These are phyloP conservation scores for Anthopleura xanthogrammica DNA, from an alignment of 92 coral and sea anemone genomes.

Conservation along the genomic window DNA sequence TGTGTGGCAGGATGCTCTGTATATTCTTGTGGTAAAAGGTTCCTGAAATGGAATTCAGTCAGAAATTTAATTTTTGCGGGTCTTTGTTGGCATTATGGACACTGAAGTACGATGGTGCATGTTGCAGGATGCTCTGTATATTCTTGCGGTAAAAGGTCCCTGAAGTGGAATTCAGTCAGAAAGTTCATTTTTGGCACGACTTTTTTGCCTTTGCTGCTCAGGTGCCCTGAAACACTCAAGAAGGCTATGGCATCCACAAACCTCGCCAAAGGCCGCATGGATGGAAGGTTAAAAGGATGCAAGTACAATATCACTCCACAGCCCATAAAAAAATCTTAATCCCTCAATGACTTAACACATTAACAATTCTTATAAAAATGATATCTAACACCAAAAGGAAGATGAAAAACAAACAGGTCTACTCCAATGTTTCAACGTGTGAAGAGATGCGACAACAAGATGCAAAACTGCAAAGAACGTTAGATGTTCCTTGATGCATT, in stretches of 20 bases:
- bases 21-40: too few species aligned
- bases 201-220: background rate
- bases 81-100: background rate
- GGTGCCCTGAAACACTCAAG: background rate
- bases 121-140: background rate
- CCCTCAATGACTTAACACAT: slow-evolving; percentile 8
- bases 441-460: background rate
- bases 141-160: background rate
- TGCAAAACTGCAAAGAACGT: background rate
- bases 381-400: background rate
- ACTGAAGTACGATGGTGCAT: background rate
- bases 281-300: background rate
- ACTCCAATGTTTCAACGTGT: background rate
- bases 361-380: background rate
- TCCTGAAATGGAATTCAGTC: too few species aligned
- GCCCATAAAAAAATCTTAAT: background rate
- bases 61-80: background rate
- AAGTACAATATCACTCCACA: background rate
- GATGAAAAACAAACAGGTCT: background rate
- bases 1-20: too few species aligned
- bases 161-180: too few species aligned
- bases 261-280: background rate
- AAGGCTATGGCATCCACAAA: background rate
- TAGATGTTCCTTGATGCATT: background rate
- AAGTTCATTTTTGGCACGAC: background rate